Evolutionary conservation across 2,797 vertebrate species (phyloP).

Genomic region (Hypotaenidia okinawae): DNA sequence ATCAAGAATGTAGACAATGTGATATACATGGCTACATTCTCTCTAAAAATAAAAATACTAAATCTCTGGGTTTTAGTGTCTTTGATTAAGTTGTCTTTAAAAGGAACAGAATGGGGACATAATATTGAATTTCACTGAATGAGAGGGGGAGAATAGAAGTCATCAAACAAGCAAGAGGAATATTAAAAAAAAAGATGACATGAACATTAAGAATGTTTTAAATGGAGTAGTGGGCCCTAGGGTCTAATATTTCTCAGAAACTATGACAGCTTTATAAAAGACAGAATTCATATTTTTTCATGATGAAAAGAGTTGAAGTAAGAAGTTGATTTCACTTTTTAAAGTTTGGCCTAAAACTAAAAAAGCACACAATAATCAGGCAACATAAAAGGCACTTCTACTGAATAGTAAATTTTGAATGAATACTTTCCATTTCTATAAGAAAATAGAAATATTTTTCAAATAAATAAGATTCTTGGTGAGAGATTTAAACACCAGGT

Average conservation of each 20-base stretch:
- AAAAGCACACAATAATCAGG: neutral
- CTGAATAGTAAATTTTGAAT: neutral
- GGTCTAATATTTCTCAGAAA: conserved; percentile 40
- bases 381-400: neutral
- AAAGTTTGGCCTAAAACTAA: neutral
- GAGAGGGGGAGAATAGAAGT: neutral
- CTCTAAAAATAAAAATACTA: neutral
- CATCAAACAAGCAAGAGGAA: neutral
- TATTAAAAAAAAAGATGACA: neutral
- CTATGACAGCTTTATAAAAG: conserved; percentile 30
- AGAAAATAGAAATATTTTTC: neutral
- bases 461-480: neutral
- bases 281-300: neutral
- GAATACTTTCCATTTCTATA: neutral
- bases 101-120: neutral
- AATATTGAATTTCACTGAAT: neutral
- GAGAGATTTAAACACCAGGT: neutral
- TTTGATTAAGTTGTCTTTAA: neutral
- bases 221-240: neutral
- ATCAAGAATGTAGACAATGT: neutral
- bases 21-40: neutral
- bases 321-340: neutral
- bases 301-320: neutral
- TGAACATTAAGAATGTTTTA: neutral
- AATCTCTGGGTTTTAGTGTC: neutral